These are phyloP conservation scores for Eurosta solidaginis DNA, from an alignment of 1,140 invertebrate species.

Conservation along the genomic window DNA sequence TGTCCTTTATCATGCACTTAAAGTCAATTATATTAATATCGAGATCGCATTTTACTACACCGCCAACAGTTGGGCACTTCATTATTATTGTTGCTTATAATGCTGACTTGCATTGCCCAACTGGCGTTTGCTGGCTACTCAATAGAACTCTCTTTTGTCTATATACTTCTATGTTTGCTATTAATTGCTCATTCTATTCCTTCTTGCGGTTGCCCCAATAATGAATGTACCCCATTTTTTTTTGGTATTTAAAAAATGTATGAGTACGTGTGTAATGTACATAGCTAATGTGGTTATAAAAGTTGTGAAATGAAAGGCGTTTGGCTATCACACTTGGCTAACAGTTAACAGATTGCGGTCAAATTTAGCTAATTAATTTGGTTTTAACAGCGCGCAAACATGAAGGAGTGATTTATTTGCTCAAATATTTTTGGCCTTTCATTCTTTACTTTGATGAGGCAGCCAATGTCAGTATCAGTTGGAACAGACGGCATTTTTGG, in stretches of 20 bases:
- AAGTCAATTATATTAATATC: constrained; percentile 10
- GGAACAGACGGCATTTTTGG: background rate
- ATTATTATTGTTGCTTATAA: background rate
- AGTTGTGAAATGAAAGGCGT: constrained; percentile 10
- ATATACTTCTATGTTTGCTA: no score
- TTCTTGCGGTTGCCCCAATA: background rate
- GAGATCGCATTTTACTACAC: background rate
- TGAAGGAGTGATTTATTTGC: constrained; percentile 31
- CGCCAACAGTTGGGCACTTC: background rate
- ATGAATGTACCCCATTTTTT: background rate
- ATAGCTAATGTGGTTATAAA: background rate
- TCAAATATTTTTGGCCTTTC: constrained; percentile 22
- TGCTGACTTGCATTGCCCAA: constrained; percentile 13
- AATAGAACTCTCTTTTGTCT: no score
- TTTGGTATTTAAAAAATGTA: no score
- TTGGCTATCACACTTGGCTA: background rate
- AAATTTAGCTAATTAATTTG: constrained; percentile 17
- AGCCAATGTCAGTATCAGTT: background rate
- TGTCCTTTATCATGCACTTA: constrained; percentile 12
- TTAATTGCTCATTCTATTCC: background rate
- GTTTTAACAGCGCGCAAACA: constrained; percentile 12
- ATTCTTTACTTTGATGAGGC: background rate
- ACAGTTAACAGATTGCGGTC: constrained; percentile 19
- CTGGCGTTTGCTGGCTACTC: background rate
- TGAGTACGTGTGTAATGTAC: no score